Evolutionary conservation across 2,113 vertebrate species (phyloP).

Genomic region (Dinomys branickii): DNA sequence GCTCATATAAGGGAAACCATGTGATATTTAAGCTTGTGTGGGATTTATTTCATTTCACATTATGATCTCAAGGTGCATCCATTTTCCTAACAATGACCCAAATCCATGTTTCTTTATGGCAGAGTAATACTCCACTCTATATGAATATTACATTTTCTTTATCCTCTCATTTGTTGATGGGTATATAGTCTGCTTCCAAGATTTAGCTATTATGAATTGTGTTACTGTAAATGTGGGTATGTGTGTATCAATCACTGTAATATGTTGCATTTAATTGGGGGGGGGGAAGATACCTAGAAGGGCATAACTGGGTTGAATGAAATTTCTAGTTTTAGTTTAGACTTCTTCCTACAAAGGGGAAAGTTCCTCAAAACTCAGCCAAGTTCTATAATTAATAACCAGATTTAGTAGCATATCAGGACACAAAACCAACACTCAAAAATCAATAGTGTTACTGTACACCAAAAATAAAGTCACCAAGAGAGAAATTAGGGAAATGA

Average conservation of each 20-base stretch:
- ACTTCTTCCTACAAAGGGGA: not conserved
- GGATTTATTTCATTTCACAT: not conserved
- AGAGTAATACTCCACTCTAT: not conserved
- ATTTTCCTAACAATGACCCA: not conserved
- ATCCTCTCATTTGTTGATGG: not conserved
- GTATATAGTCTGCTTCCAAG: not conserved
- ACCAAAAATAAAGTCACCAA: not conserved
- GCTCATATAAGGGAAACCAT: not conserved
- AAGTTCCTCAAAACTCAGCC: not conserved
- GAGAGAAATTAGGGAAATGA: not conserved
- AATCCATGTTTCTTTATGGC: not conserved
- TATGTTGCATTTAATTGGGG: not conserved
- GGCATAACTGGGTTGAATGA: not conserved
- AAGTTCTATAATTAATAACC: not conserved
- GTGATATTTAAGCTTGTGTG: not conserved
- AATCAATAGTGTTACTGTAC: not conserved
- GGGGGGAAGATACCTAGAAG: not conserved
- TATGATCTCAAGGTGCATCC: not conserved
- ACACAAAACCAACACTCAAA: not conserved
- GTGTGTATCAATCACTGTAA: not conserved
- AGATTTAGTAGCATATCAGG: not conserved
- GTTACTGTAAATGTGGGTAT: not conserved
- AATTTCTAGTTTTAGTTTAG: not conserved
- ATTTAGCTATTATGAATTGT: not conserved
- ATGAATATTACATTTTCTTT: not conserved